Conservation (phyloP, 2,888 invertebrate genomes). For the Andrena camellia region DNA sequence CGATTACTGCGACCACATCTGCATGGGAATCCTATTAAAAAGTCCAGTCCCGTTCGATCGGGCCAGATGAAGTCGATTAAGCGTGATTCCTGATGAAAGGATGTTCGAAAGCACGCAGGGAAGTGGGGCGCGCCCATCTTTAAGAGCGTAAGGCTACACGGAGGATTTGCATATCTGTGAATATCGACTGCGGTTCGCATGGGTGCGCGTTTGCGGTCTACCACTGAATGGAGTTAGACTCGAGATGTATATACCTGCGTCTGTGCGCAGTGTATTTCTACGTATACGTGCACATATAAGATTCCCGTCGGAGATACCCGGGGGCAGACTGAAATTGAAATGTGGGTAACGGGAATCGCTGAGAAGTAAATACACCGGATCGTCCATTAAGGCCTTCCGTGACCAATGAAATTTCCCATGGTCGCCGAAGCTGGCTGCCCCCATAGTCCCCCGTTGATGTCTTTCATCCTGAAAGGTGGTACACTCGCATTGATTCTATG, state of each 20-base stretch:
- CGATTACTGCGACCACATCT: conserved; percentile 5
- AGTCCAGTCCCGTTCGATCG: neutral
- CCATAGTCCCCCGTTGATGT: neutral
- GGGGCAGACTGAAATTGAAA: conserved; percentile 47
- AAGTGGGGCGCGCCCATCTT: neutral
- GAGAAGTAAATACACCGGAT: conserved; percentile 39
- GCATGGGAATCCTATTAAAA: conserved; percentile 21
- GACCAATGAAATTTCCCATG: conserved; percentile 50
- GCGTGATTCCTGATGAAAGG: neutral
- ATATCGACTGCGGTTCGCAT: conserved; percentile 60
- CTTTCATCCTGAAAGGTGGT: conserved; percentile 1
- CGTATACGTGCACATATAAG: neutral
- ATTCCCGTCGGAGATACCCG: neutral
- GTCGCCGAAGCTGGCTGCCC: neutral
- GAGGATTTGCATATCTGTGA: conserved; percentile 68
- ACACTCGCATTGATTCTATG: conserved; percentile 20
- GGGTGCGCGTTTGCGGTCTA: conserved; percentile 56
- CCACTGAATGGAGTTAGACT: conserved; percentile 61
- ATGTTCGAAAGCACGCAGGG: neutral
- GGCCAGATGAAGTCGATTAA: conserved; percentile 12
- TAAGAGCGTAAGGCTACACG: conserved; percentile 18
- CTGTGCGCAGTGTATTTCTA: neutral
- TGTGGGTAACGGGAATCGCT: conserved; percentile 27
- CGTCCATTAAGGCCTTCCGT: conserved; percentile 35
- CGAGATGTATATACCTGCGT: neutral